phyloP scores from a whole-genome alignment of 2,113 vertebrate genomes.

The Seriola rivoliana region DNA sequence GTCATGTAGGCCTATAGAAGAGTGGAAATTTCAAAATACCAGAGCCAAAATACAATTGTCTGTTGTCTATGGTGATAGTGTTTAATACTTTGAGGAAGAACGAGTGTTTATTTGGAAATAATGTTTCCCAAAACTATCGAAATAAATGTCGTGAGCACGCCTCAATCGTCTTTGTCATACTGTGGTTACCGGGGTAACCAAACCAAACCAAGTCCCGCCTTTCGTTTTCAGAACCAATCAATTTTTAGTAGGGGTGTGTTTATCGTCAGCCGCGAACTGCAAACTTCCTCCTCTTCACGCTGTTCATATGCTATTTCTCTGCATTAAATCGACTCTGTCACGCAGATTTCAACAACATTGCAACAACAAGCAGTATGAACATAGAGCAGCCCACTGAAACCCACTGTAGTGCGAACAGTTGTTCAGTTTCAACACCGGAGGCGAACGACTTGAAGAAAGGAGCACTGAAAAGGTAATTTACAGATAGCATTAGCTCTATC shows the following conservation, averaged over 20 bases:
- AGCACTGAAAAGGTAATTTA: slow-evolving; percentile 56
- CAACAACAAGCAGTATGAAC: slow-evolving; percentile 62
- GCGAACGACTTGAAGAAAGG: slow-evolving; percentile 32
- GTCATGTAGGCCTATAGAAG: no score
- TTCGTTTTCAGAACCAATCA: slow-evolving; percentile 59
- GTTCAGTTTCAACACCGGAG: slow-evolving; percentile 42
- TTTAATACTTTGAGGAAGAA: no score
- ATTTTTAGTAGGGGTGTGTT: not conserved
- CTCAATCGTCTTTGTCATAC: not conserved
- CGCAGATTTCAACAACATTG: not conserved
- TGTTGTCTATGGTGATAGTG: no score
- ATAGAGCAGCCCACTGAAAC: slow-evolving; percentile 11
- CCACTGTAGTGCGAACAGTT: not conserved
- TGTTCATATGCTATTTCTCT: not conserved
- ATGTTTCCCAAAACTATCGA: no score
- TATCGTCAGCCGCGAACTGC: slow-evolving; percentile 51
- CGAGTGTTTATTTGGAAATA: no score
- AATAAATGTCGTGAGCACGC: no score
- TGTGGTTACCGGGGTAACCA: not conserved
- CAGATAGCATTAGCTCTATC: slow-evolving; percentile 9
- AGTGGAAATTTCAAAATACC: no score
- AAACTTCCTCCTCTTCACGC: slow-evolving; percentile 12
- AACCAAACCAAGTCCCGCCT: slow-evolving; percentile 33
- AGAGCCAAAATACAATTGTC: no score
- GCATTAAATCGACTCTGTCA: not conserved